phyloP scores from a whole-genome alignment of 2,797 vertebrate genomes.

The Aulostomus chinensis region DNA sequence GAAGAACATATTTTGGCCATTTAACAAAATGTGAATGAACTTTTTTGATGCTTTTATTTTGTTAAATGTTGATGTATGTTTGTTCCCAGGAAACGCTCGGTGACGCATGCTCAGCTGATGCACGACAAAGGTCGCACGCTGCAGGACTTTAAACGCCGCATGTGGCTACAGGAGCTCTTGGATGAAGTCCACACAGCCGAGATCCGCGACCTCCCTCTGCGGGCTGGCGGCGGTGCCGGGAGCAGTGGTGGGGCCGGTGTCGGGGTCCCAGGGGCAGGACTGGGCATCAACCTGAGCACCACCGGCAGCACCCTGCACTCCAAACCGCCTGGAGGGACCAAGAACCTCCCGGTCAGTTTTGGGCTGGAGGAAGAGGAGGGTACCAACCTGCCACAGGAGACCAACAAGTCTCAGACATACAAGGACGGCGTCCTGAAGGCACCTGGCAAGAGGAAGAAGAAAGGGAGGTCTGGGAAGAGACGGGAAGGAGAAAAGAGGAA shows the following conservation, averaged over 20 bases:
- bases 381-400: conserved; percentile 92
- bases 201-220: conserved; percentile 82
- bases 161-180: conserved; percentile 93
- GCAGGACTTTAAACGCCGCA: conserved; percentile 89
- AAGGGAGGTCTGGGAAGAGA: conserved; percentile 86
- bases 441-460: conserved; percentile 89
- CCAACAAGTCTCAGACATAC: conserved; percentile 90
- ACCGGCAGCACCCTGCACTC: conserved; percentile 82
- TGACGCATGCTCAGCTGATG: conserved; percentile 95
- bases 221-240: conserved; percentile 34
- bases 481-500: conserved; percentile 93
- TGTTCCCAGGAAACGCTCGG: conserved; percentile 85
- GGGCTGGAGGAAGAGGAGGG: conserved; percentile 87
- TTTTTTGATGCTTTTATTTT: too few species aligned
- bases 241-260: conserved; percentile 46
- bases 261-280: conserved; percentile 26
- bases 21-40: too few species aligned
- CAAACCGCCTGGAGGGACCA: conserved; percentile 88
- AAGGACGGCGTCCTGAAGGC: conserved; percentile 85
- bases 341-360: conserved; percentile 86
- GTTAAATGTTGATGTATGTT: not conserved
- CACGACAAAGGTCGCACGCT: conserved; percentile 95
- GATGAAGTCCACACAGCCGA: conserved; percentile 94
- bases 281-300: conserved; percentile 63
- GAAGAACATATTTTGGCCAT: too few species aligned